Conservation (phyloP, 2,113 vertebrate genomes). For the Odocoileus virginianus region DNA sequence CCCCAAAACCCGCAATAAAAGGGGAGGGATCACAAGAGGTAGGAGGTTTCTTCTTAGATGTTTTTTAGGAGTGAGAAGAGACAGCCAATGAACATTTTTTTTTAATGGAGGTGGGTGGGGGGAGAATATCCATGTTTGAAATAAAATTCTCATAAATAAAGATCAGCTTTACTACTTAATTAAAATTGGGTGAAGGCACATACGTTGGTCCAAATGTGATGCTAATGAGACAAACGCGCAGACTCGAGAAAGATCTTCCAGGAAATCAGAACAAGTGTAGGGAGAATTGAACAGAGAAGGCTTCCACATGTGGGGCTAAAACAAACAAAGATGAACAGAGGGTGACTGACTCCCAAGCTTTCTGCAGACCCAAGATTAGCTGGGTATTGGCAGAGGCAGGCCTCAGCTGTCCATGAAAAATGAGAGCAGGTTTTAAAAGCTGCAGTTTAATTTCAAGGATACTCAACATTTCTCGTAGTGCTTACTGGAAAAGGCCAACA, state of each 20-base stretch:
- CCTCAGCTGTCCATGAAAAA: conserved; percentile 64
- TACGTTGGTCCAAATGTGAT: neutral
- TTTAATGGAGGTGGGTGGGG: neutral
- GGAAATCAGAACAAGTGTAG: conserved; percentile 29
- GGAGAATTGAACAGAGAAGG: neutral
- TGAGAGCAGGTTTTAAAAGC: conserved; percentile 50
- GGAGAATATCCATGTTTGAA: neutral
- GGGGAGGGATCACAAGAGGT: neutral
- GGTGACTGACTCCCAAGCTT: conserved; percentile 31
- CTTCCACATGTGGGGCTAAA: neutral
- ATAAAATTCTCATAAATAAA: conserved; percentile 54
- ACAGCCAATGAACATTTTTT: neutral
- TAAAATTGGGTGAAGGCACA: conserved; percentile 22
- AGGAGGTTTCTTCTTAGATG: neutral
- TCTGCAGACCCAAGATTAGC: conserved; percentile 50
- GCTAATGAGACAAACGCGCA: neutral
- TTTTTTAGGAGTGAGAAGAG: neutral
- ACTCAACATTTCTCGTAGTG: conserved; percentile 55
- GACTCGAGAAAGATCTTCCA: neutral
- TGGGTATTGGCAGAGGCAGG: conserved; percentile 4
- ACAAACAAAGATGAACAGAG: neutral
- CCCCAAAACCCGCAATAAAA: neutral
- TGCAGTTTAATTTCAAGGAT: conserved; percentile 58
- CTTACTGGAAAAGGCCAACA: conserved; percentile 63
- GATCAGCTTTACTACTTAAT: conserved; percentile 43